Evolutionary conservation across 2,113 vertebrate species (phyloP).

Genomic region (Sus scrofa): T2T-Sscrofa CM000820.6:42641001-42641500

Average conservation of each 20-base stretch:
- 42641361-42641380: accelerated
- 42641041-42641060: conserved; percentile 62
- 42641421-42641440: accelerated
- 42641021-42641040: conserved; percentile 20
- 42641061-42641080: conserved; percentile 72
- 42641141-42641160: conserved; percentile 75
- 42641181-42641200: conserved; percentile 86
- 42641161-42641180: conserved; percentile 82
- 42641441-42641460: background rate
- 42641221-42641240: conserved; percentile 87
- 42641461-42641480: no score
- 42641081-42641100: conserved; percentile 66
- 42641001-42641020: background rate
- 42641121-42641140: conserved; percentile 84
- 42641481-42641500: background rate
- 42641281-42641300: conserved; percentile 74
- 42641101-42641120: conserved; percentile 78
- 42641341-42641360: background rate
- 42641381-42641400: background rate
- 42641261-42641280: conserved; percentile 85
- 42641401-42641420: background rate
- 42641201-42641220: conserved; percentile 88
- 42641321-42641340: conserved; percentile 73
- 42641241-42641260: conserved; percentile 77
- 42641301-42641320: conserved; percentile 55